Conservation (phyloP, 2,888 invertebrate species). For the Atethmia centrago region DNA sequence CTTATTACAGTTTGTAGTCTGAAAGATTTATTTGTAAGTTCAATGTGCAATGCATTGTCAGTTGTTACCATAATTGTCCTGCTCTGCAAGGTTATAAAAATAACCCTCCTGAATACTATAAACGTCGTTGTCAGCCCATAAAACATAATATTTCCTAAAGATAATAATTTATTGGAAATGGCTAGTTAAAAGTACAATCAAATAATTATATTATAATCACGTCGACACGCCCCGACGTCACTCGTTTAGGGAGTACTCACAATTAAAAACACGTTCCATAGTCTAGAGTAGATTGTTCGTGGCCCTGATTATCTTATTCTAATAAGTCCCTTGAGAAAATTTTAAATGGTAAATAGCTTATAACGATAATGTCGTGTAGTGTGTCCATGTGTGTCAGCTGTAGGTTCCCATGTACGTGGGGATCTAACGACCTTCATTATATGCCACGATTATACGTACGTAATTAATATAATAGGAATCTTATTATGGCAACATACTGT, state of each 20-base stretch:
- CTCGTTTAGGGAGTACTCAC: neutral
- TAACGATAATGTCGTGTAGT: conserved; percentile 1
- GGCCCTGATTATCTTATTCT: neutral
- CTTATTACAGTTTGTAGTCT: too few species aligned
- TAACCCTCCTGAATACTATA: too few species aligned
- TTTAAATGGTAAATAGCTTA: neutral
- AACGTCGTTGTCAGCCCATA: too few species aligned
- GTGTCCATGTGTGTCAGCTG: conserved; percentile 14
- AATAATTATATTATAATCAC: neutral
- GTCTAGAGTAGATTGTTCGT: neutral
- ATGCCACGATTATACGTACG: neutral
- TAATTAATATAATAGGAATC: conserved; percentile 16
- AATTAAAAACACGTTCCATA: neutral
- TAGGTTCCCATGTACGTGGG: conserved; percentile 1
- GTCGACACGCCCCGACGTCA: too few species aligned
- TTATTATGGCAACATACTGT: conserved; percentile 4
- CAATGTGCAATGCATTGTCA: too few species aligned
- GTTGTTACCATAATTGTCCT: too few species aligned
- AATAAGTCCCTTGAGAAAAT: conserved; percentile 13
- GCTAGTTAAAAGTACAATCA: neutral
- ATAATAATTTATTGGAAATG: neutral
- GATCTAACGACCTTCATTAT: conserved; percentile 32
- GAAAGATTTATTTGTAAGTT: too few species aligned
- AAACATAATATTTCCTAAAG: neutral
- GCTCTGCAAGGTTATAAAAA: too few species aligned